phyloP scores from a whole-genome alignment of 2,113 vertebrate genomes.

The Panthera leo region DNA sequence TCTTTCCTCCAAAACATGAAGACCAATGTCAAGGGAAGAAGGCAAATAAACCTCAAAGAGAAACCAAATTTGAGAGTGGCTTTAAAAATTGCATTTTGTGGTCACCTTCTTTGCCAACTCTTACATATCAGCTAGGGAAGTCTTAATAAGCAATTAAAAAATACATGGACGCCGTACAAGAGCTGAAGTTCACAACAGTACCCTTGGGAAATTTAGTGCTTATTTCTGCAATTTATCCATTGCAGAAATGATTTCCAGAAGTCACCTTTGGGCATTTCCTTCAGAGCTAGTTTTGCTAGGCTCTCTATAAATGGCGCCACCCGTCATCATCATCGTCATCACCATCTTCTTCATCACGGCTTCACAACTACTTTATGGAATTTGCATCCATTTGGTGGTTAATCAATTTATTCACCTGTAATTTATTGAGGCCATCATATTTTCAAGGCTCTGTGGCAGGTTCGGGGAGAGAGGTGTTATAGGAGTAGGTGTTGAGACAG shows the following conservation, averaged over 20 bases:
- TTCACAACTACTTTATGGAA: neutral
- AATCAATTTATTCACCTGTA: neutral
- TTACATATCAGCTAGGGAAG: neutral
- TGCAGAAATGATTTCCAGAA: neutral
- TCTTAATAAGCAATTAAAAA: constrained; percentile 6
- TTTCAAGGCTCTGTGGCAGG: neutral
- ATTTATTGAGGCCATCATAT: neutral
- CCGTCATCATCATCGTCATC: no score
- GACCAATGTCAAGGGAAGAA: neutral
- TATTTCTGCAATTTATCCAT: neutral
- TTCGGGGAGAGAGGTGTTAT: neutral
- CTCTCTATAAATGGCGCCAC: neutral
- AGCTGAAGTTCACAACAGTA: neutral
- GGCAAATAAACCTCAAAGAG: neutral
- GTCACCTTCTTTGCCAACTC: neutral
- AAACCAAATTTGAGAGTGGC: neutral
- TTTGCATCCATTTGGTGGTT: neutral
- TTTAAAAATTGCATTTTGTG: neutral
- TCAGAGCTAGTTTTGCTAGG: neutral
- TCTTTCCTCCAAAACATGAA: neutral
- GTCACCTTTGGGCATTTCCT: neutral
- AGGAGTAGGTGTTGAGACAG: no score
- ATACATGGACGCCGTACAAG: neutral
- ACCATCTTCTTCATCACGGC: neutral
- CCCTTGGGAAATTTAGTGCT: neutral